Evolutionary conservation across 2,113 vertebrate species (phyloP), one percentile per base, ranked within the genome.

Genomic region (Zingel zingel): DNA sequence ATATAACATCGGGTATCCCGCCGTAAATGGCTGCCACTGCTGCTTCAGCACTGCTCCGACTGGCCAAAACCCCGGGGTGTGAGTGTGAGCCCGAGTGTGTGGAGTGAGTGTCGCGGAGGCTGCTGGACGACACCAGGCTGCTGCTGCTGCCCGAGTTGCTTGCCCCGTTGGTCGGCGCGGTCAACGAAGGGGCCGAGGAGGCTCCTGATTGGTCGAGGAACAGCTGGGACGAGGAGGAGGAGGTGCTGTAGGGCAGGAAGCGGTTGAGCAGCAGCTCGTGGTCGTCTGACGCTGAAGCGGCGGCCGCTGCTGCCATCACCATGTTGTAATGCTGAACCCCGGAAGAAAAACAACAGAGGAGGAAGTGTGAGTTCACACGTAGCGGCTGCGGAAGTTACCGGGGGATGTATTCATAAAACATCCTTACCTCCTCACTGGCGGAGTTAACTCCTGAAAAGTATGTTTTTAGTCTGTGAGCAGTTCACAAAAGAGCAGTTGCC

Each of bases 1-100:
- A 99, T 87, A 99, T 99, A 70, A 99, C 97, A 74, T 99, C 98
- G 0, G 98, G 97, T 64, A 99, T 98, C 90, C 97, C 96, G 72
- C 98, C 96, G n/a, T 99, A 99, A 91, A 99, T 96, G 18, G 96
- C 96, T 3, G 97, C 96, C 1, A 97, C 95, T 0, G 91, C 88
- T 0, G 92, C 93, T 84, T 99, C 98, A 0, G 96, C 76, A 94
- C 91, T 80, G 88, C 96, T 95, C 76, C 97, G 84, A 72, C 85
- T 57, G 65, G 88, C 86, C 82, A 88, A 74, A 69, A 85, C 91
- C 85, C 82, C 92, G 79, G 72, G 96, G 86, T 63, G 95, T 19
- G 96, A 77, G 74, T 97, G 97, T 57, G 86, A 95, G 92, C 68
- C 86, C 85, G 68, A 94, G 96, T 83, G 96, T 66, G 75, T 96